These are phyloP conservation scores for Drosophila affinis DNA, from an alignment of 2,888 invertebrate genomes.

Conservation along the genomic window DNA sequence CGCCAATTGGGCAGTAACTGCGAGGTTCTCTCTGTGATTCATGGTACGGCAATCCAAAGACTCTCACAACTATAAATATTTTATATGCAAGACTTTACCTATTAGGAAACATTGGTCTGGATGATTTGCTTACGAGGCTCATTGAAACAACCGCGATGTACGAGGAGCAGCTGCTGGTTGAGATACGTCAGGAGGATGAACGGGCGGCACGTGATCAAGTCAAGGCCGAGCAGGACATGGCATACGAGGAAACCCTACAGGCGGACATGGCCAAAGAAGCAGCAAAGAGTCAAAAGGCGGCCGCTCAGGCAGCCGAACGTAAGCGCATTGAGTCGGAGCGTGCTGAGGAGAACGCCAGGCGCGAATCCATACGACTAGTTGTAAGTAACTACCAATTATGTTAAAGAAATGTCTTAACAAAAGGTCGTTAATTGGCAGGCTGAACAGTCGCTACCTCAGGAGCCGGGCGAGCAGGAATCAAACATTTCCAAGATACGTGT, in stretches of 20 bases:
- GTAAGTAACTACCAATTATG: conserved; percentile 50
- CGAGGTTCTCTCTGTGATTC: conserved; percentile 95
- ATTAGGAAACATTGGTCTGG: conserved; percentile 91
- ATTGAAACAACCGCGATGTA: conserved; percentile 95
- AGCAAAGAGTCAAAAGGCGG: conserved; percentile 90
- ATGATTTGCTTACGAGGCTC: conserved; percentile 93
- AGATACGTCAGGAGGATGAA: conserved; percentile 93
- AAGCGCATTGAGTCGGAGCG: conserved; percentile 90
- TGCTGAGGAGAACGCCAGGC: conserved; percentile 88
- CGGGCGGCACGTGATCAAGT: conserved; percentile 94
- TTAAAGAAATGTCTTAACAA: background rate
- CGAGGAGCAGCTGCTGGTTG: conserved; percentile 89
- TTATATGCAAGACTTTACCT: background rate
- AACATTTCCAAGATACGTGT: conserved; percentile 91
- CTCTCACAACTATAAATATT: background rate
- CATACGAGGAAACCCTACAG: conserved; percentile 94
- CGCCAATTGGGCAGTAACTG: conserved; percentile 87
- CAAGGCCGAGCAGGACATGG: conserved; percentile 96
- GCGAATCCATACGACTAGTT: conserved; percentile 86
- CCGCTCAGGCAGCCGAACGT: conserved; percentile 87
- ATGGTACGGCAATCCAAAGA: conserved; percentile 86
- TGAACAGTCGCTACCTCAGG: conserved; percentile 88
- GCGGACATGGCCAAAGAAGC: conserved; percentile 92
- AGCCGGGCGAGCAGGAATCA: conserved; percentile 86
- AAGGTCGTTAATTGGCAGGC: conserved; percentile 79